phyloP scores from a whole-genome alignment of 2,888 invertebrate species.

The Heliconius ismenius region DNA sequence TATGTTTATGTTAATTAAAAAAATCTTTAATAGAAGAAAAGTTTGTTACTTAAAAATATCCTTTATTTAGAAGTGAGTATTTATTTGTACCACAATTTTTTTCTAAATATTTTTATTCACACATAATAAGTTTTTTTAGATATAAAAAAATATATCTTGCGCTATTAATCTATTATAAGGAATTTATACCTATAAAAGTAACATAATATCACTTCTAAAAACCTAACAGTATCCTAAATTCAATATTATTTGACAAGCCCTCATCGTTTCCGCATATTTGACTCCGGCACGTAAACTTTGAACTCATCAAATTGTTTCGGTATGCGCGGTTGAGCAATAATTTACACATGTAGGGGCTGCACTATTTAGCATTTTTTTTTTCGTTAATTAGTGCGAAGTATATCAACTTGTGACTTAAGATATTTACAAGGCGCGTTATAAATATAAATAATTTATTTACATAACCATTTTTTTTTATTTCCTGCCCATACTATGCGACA shows the following conservation, averaged over 20 bases:
- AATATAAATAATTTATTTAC: background rate
- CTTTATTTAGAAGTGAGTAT: background rate
- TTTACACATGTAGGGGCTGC: slow-evolving; percentile 60
- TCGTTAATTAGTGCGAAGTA: slow-evolving; percentile 37
- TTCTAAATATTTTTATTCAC: background rate
- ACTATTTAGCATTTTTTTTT: slow-evolving; percentile 47
- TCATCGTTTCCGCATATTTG: slow-evolving; percentile 70
- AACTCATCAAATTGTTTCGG: slow-evolving; percentile 60
- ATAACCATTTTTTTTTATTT: background rate
- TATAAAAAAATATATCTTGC: background rate
- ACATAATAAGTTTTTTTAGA: background rate
- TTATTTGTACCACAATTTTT: background rate
- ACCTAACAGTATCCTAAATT: slow-evolving; percentile 28
- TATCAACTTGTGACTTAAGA: slow-evolving; percentile 16
- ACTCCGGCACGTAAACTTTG: slow-evolving; percentile 61
- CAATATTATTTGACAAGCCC: slow-evolving; percentile 45
- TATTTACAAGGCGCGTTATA: slow-evolving; percentile 7
- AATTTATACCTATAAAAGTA: background rate
- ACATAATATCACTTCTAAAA: background rate
- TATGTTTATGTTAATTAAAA: background rate
- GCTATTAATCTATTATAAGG: background rate
- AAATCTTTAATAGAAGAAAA: too few relatives aligned
- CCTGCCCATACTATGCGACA: background rate
- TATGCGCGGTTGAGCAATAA: slow-evolving; percentile 58
- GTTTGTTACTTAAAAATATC: too few relatives aligned